Evolutionary conservation across 2,113 vertebrate genomes (phyloP), one percentile per base, ranked within the genome.

Genomic region (Clinocottus analis): DNA sequence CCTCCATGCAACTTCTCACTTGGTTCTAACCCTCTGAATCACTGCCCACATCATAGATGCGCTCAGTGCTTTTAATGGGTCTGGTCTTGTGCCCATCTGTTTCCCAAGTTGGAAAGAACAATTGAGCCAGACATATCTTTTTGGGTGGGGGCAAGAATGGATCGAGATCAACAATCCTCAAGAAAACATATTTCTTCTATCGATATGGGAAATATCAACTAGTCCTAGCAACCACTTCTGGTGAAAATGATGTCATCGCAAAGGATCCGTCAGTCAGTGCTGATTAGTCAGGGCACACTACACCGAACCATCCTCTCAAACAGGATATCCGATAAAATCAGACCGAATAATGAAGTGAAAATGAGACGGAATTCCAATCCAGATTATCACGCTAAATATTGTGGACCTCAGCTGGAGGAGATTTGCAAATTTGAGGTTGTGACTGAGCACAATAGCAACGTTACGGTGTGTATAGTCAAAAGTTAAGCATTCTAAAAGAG

Each of bases 371-470:
- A 33, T 25, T 31, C 51, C 23, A 53, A 13, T 62, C 16, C 33
- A 65, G 21, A 83, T 35, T 29, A 61, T 62, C 27, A 14, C 7
- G 13, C 35, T 67, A 31, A 47, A 83, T 56, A 23, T 63, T 72
- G 56, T 29, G 33, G 65, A 73, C 17, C 75, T 73, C 80, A 69
- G 63, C 64, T 59, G 39, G 43, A 78, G 69, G 35, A 75, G 17
- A 60, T 75, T 16, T 29, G 23, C 43, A 39, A 53, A 72, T 61
- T 27, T 71, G 67, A 19, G 39, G 29, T 25, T 63, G 23, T 29
- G 71, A 74, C 7, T 56, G 49, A 49, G 21, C 16, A 17, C 31
- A 25, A 51, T 49, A 67, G 45, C 31, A 17, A 14, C 43, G 59
- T 70, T 43, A 63, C 9, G n/a, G 47, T 21, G 17, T 23, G 11